Evolutionary conservation across 2,797 vertebrate genomes (phyloP).

Genomic region (Anabacerthia variegaticeps): DNA sequence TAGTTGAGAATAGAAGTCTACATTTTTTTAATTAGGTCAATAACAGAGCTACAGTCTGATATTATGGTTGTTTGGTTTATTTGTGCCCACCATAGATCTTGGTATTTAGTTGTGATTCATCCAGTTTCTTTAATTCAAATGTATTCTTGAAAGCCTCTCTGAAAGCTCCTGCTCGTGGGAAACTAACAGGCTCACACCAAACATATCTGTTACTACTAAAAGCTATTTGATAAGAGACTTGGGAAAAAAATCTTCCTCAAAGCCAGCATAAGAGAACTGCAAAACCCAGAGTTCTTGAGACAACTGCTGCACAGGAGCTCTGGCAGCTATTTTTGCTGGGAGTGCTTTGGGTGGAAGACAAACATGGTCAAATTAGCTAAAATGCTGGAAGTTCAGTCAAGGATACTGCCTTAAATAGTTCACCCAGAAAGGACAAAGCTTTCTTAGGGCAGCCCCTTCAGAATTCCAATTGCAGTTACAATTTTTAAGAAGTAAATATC

Average conservation of each 20-base stretch:
- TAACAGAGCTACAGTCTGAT: background rate
- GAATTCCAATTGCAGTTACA: constrained; percentile 9
- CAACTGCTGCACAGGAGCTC: background rate
- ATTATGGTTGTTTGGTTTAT: background rate
- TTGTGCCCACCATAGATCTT: background rate
- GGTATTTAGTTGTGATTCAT: background rate
- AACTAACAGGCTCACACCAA: background rate
- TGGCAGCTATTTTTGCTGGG: constrained; percentile 49
- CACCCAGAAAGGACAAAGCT: constrained; percentile 20
- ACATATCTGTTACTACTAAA: background rate
- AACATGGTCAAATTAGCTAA: constrained; percentile 44
- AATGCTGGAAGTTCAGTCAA: constrained; percentile 59
- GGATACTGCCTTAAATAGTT: constrained; percentile 58
- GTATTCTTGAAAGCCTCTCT: background rate
- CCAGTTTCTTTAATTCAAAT: background rate
- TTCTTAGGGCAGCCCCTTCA: constrained; percentile 27
- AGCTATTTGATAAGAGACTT: background rate
- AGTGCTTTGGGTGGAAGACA: constrained; percentile 6
- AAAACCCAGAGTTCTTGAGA: background rate
- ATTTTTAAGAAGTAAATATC: constrained; percentile 12
- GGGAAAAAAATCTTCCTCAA: background rate
- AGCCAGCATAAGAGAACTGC: background rate
- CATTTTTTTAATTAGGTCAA: background rate
- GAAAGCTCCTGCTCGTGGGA: background rate
- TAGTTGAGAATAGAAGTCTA: background rate